Conservation (phyloP, 2,113 vertebrate species). For the Vidua macroura region DNA sequence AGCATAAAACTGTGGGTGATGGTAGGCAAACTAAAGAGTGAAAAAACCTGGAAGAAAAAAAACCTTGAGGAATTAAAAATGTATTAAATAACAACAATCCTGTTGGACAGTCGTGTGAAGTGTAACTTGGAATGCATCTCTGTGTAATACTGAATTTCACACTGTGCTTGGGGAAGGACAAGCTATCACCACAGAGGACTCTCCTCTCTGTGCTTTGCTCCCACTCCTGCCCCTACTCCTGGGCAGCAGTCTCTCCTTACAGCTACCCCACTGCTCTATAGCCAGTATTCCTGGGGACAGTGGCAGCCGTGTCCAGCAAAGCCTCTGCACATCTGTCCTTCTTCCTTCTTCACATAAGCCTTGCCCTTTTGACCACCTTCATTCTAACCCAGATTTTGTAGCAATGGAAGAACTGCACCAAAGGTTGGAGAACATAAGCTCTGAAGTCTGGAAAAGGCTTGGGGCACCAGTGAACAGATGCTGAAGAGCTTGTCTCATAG, state of each 20-base stretch:
- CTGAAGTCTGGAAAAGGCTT: not conserved
- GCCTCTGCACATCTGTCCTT: fast-evolving
- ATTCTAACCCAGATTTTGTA: not conserved
- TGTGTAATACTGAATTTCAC: not conserved
- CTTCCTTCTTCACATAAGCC: not conserved
- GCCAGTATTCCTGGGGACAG: no score
- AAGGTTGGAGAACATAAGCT: not conserved
- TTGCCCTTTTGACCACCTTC: not conserved
- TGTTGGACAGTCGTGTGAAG: not conserved
- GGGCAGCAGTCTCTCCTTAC: not conserved
- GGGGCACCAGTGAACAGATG: not conserved
- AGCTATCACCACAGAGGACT: not conserved
- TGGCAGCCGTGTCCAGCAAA: not conserved
- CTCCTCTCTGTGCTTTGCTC: not conserved
- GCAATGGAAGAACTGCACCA: not conserved
- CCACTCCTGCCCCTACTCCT: not conserved
- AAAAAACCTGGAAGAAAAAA: not conserved
- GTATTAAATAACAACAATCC: not conserved
- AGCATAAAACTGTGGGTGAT: not conserved
- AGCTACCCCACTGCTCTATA: not conserved
- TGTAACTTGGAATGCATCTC: not conserved
- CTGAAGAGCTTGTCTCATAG: not conserved
- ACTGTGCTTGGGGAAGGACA: not conserved
- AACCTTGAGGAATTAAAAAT: not conserved
- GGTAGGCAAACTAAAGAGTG: not conserved